These are phyloP conservation scores for Tipula helvola DNA, from an alignment of 2,888 invertebrate species.

Conservation along the genomic window DNA sequence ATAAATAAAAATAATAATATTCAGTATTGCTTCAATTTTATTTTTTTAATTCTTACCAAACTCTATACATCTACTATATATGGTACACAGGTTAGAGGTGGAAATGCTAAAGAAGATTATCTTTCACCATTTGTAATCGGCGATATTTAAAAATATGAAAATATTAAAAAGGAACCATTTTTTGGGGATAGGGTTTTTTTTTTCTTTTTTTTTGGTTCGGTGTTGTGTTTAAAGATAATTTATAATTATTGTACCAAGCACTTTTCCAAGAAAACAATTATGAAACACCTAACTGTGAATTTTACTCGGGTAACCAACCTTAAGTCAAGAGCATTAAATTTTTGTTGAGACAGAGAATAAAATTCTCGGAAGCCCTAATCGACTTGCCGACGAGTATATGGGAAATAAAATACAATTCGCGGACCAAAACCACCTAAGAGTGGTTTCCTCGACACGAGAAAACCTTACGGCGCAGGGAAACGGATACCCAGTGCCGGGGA, in stretches of 20 bases:
- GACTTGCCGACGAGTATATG: no score
- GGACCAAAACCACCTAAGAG: no score
- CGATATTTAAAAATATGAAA: background rate
- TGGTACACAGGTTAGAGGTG: background rate
- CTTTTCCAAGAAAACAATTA: background rate
- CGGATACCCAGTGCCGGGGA: no score
- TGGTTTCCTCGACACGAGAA: no score
- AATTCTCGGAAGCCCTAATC: no score
- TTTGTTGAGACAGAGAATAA: no score
- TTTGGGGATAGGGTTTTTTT: no score
- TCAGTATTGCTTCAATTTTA: background rate
- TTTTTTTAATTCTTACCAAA: background rate
- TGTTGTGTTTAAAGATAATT: background rate
- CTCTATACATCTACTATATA: background rate
- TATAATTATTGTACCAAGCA: background rate
- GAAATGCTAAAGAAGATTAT: background rate
- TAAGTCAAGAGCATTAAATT: no score
- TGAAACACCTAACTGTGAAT: background rate
- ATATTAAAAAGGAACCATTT: background rate
- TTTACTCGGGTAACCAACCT: background rate
- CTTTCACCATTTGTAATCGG: background rate
- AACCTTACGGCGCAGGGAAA: no score
- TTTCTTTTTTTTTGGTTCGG: background rate
- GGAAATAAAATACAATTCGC: no score
- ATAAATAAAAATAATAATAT: conserved; percentile 4